Conservation (phyloP, 2,888 invertebrate species). For the Calameuta pallipes region DNA sequence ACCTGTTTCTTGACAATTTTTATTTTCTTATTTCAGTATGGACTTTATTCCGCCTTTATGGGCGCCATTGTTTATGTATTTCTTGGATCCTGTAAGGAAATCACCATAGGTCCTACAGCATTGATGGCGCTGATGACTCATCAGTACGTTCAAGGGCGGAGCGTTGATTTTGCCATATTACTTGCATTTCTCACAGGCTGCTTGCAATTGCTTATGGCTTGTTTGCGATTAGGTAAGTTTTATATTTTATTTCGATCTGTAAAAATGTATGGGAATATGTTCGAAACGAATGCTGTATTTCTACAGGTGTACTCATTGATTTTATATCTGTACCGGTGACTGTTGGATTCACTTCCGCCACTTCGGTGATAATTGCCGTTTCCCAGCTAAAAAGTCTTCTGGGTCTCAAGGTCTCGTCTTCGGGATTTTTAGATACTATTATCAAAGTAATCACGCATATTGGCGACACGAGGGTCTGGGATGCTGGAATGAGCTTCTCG, state of each 20-base stretch:
- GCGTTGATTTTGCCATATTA: constrained; percentile 82
- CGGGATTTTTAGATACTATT: constrained; percentile 81
- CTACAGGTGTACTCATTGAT: constrained; percentile 84
- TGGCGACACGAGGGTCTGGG: constrained; percentile 75
- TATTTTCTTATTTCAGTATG: constrained; percentile 76
- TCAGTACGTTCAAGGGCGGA: constrained; percentile 78
- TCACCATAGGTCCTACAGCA: constrained; percentile 93
- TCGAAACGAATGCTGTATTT: constrained; percentile 14
- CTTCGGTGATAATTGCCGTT: constrained; percentile 88
- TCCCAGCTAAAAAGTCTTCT: constrained; percentile 84
- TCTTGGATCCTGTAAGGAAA: constrained; percentile 89
- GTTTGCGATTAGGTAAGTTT: constrained; percentile 80
- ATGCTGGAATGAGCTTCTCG: constrained; percentile 77
- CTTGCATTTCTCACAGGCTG: constrained; percentile 86
- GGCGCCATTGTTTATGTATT: constrained; percentile 93
- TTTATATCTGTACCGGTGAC: constrained; percentile 92
- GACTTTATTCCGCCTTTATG: constrained; percentile 93
- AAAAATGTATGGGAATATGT: not conserved
- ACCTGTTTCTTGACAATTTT: not conserved
- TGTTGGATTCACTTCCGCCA: constrained; percentile 91
- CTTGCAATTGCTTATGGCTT: constrained; percentile 84
- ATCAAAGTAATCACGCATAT: constrained; percentile 78
- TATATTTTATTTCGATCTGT: constrained; percentile 19
- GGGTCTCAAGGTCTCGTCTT: constrained; percentile 79
- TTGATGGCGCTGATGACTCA: constrained; percentile 92